These are phyloP conservation scores for Champsocephalus esox DNA, from an alignment of 2,797 vertebrate species.

Conservation along the genomic window DNA sequence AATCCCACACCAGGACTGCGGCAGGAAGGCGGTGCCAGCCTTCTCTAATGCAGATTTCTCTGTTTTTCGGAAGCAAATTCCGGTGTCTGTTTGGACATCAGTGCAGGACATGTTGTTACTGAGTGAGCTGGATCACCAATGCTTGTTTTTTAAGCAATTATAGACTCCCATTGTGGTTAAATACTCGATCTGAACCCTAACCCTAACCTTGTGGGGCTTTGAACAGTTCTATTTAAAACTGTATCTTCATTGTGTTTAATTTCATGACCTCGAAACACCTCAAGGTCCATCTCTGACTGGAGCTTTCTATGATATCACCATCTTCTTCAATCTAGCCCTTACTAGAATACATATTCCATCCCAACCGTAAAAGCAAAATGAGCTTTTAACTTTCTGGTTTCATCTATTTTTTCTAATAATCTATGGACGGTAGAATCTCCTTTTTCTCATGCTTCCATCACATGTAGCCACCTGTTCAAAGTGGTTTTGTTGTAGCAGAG, in stretches of 20 bases:
- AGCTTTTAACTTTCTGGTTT: neutral
- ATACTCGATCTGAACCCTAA: too few relatives aligned
- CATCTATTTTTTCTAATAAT: too few relatives aligned
- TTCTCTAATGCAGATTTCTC: constrained; percentile 6
- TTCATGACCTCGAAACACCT: neutral
- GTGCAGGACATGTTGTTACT: neutral
- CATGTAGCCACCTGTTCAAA: neutral
- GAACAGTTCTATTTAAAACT: neutral
- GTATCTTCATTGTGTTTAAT: neutral
- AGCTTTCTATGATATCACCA: neutral
- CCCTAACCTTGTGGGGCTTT: neutral
- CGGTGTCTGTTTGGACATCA: neutral
- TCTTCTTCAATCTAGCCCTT: too few relatives aligned
- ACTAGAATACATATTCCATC: neutral
- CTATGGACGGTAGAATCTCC: neutral
- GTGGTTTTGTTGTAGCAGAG: neutral
- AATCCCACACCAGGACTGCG: constrained; percentile 20
- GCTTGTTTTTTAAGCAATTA: neutral
- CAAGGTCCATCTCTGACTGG: neutral
- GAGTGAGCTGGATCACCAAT: neutral
- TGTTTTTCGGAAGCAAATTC: constrained; percentile 2
- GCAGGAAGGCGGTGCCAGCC: neutral
- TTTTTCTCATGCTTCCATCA: neutral
- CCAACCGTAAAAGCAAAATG: neutral
- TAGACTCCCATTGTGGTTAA: neutral